These are phyloP conservation scores for Anoplophora glabripennis DNA, from an alignment of 1,140 invertebrate species.

Conservation along the genomic window DNA sequence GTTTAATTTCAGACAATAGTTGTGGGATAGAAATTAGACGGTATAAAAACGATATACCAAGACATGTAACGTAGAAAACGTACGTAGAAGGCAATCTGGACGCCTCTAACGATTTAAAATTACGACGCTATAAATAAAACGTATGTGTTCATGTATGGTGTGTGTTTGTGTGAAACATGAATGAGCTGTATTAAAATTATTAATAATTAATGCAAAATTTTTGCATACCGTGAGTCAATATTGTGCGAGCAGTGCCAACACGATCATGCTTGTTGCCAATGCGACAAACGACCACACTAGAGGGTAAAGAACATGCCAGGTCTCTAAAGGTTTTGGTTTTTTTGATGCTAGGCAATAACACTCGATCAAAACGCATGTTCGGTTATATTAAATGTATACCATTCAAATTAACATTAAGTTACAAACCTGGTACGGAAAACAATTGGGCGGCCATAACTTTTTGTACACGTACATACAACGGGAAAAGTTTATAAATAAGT, in stretches of 20 bases:
- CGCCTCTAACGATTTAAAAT: background rate
- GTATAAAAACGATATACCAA: too few species aligned
- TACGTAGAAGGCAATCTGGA: too few species aligned
- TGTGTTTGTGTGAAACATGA: conserved; percentile 4
- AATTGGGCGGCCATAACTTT: too few species aligned
- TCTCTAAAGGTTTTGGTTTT: conserved; percentile 41
- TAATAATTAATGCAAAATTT: conserved; percentile 19
- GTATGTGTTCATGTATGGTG: background rate
- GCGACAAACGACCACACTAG: conserved; percentile 47
- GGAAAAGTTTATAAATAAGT: too few species aligned
- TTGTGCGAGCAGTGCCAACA: conserved; percentile 50
- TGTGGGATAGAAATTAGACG: too few species aligned
- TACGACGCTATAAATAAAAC: background rate
- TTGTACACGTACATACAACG: too few species aligned
- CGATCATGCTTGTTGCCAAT: conserved; percentile 49
- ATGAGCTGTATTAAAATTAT: background rate
- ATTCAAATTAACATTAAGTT: conserved; percentile 41
- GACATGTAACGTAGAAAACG: too few species aligned
- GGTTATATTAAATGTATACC: conserved; percentile 19
- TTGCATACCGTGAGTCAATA: conserved; percentile 48
- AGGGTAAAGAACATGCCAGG: conserved; percentile 47
- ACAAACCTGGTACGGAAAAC: conserved; percentile 3
- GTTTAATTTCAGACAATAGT: background rate
- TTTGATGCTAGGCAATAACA: conserved; percentile 40
- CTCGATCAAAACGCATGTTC: conserved; percentile 14